These are phyloP conservation scores for Mareca penelope DNA, from an alignment of 2,797 vertebrate genomes.

Conservation along the genomic window DNA sequence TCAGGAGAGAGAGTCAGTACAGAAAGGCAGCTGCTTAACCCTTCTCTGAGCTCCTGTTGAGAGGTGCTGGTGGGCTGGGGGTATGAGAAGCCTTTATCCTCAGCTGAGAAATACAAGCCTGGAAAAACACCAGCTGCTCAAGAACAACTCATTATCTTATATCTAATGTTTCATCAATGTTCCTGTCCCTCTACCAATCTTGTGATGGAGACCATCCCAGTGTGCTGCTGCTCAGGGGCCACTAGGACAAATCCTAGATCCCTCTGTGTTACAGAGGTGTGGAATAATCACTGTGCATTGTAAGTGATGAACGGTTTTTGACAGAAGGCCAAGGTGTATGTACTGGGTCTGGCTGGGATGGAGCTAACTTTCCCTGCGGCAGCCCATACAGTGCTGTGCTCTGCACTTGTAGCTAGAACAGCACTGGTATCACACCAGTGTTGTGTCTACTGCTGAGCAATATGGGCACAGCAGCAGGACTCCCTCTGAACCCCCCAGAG, in stretches of 20 bases:
- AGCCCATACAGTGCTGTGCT: too few species aligned
- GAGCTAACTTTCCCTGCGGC: too few species aligned
- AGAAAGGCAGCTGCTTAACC: not conserved
- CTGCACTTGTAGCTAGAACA: too few species aligned
- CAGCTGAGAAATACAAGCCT: not conserved
- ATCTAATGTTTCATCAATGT: not conserved
- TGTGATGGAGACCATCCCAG: accelerated
- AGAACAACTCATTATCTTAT: not conserved
- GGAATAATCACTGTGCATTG: not conserved
- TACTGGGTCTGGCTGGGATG: too few species aligned
- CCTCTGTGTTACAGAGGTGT: not conserved
- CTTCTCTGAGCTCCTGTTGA: not conserved
- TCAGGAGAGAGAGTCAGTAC: not conserved
- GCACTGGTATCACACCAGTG: too few species aligned
- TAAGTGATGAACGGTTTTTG: not conserved
- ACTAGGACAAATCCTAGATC: not conserved
- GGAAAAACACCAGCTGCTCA: not conserved
- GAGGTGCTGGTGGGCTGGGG: not conserved
- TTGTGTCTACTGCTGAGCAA: too few species aligned
- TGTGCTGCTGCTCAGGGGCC: not conserved
- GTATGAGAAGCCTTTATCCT: not conserved
- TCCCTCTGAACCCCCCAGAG: too few species aligned
- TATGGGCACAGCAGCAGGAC: too few species aligned
- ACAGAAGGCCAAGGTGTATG: not conserved
- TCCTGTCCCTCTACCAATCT: not conserved